phyloP scores from a whole-genome alignment of 2,113 vertebrate genomes.

The Murina feae region DNA sequence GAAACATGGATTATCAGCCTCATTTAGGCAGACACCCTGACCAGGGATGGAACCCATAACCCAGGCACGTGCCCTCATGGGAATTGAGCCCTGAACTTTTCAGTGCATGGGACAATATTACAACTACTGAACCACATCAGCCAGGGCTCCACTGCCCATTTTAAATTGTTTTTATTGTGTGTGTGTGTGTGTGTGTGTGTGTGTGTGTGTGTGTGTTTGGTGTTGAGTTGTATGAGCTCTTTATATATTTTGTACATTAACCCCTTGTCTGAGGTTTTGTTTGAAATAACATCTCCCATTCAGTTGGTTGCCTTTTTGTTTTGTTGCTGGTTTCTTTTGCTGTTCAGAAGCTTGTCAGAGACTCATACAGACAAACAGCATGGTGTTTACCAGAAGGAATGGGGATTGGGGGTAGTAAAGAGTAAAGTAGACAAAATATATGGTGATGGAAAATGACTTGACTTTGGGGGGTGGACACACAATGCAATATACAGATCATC shows the following conservation, averaged over 20 bases:
- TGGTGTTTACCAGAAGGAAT: neutral
- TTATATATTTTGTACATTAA: neutral
- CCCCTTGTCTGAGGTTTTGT: neutral
- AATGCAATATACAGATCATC: neutral
- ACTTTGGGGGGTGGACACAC: neutral
- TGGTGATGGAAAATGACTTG: neutral
- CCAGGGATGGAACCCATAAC: neutral
- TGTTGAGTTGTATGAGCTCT: neutral
- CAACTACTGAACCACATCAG: neutral
- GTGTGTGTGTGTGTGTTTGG: neutral
- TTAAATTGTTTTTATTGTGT: neutral
- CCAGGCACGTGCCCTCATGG: neutral
- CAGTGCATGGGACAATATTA: neutral
- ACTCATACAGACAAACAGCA: neutral
- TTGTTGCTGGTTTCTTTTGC: neutral
- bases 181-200: no score
- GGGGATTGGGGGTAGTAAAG: neutral
- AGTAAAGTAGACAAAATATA: neutral
- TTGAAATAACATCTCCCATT: neutral
- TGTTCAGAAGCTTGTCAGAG: neutral
- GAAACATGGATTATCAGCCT: neutral
- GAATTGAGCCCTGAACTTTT: neutral
- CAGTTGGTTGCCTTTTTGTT: neutral
- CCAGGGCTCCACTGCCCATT: neutral
- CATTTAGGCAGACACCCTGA: neutral